A percentile compares a stretch with the other conserved stretches of the same genome.
Conservation (phyloP, 1,140 invertebrate genomes). For the Druon quercuslanigerum region DNA sequence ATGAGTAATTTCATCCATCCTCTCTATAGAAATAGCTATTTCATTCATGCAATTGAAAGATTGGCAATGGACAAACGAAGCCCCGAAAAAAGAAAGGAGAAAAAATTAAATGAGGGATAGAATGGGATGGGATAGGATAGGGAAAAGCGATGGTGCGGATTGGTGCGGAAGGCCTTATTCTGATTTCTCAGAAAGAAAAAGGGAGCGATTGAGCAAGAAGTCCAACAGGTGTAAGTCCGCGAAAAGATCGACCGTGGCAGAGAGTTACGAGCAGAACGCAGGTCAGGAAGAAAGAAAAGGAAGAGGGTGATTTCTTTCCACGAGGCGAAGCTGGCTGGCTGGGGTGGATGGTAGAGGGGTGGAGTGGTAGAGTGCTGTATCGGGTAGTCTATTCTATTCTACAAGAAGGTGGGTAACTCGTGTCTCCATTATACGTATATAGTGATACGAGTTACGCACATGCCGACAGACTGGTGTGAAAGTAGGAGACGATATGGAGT, state of each 20-base stretch:
- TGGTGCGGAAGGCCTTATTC: slow-evolving; percentile 41
- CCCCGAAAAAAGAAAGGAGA: slow-evolving; percentile 14
- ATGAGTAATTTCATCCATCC: too few species aligned
- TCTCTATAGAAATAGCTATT: too few species aligned
- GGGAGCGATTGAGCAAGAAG: slow-evolving; percentile 59
- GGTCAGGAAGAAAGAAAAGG: slow-evolving; percentile 47
- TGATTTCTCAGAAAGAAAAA: slow-evolving; percentile 51
- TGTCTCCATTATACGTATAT: slow-evolving; percentile 16
- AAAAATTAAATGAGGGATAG: slow-evolving; percentile 30
- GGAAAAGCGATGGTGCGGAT: slow-evolving; percentile 36
- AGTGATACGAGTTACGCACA: neutral
- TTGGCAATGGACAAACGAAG: slow-evolving; percentile 2
- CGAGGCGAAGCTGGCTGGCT: neutral
- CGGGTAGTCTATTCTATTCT: too few species aligned
- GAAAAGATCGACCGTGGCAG: slow-evolving; percentile 67
- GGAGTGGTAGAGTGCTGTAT: too few species aligned
- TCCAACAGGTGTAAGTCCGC: slow-evolving; percentile 73
- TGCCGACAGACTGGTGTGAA: slow-evolving; percentile 33
- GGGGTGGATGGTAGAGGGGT: too few species aligned
- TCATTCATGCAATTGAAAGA: neutral
- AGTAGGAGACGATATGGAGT: slow-evolving; percentile 36
- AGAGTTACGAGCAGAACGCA: slow-evolving; percentile 54
- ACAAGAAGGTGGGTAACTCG: slow-evolving; percentile 20
- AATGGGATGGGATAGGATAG: slow-evolving; percentile 35
- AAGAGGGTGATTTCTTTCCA: slow-evolving; percentile 26